Base-by-base conservation (phyloP, 2,888 invertebrate genomes). In the Ormyrus labotus region DNA sequence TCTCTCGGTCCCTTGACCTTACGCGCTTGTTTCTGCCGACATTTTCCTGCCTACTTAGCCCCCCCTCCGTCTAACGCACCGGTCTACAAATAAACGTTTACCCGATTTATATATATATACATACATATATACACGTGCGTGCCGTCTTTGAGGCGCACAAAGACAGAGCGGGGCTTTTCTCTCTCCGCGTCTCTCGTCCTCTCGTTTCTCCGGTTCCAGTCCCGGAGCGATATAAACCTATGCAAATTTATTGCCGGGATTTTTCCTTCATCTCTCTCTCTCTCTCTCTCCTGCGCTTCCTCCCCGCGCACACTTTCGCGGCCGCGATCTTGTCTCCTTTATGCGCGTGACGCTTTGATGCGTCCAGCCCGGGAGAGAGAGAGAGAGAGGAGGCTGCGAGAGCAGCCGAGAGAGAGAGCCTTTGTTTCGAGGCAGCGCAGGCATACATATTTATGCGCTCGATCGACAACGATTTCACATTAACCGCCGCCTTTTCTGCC, bases 1-100 rank as follows among this genome's bases (percentile, higher is more conserved):
- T 78, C 57, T 47, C 83, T 82, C 84, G 83, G 81, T 84, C 84
- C 85, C 87, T 83, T 83, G 88, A 88, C 88, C 89, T 88, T 86
- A 85, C 85, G 85, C 85, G 86, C 80, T 68, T 78, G 73, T 72
- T 64, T 68, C 67, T 74, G 4, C 34, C 34, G 34, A 34, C 34
- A 34, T 34, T 34, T 34, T 34, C 34, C 34, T 34, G 34, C 34
- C 34, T 34, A 34, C 34, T 57, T 6, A 34, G 6, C 45, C 57
- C 45, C 45, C 11, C 57, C 57, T 48, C 11, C 13, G 10, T 45
- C 47, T 47, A 9, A 11, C 19, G 13, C 55, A 63, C 63, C 34
- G 34, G n/a, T 47, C 6, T 34, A 11, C 6, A 34, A 47, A 63
- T 10, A 63, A 6, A 47, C 63, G 5, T 47, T 11, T 47, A 47